Evolutionary conservation across 2,888 invertebrate genomes (phyloP).

Genomic region (Choreutis nemorana): DNA sequence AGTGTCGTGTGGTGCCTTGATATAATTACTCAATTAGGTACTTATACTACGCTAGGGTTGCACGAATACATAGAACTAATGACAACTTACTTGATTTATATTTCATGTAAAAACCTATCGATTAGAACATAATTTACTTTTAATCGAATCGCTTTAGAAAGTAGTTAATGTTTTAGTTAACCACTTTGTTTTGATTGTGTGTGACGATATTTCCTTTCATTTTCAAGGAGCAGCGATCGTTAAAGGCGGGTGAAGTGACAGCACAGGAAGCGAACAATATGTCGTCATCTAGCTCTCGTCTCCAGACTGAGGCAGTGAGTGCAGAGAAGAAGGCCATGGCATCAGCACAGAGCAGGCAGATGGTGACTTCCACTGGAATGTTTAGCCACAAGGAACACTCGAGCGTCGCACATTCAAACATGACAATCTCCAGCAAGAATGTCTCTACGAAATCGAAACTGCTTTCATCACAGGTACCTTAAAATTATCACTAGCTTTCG

Average conservation of each 20-base stretch:
- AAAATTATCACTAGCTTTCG: no score
- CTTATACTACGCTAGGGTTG: no score
- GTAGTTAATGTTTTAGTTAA: no score
- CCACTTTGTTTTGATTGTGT: no score
- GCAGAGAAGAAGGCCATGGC: conserved; percentile 81
- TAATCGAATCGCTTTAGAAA: no score
- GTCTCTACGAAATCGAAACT: conserved; percentile 71
- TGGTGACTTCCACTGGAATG: conserved; percentile 80
- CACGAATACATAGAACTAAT: no score
- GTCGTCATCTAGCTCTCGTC: conserved; percentile 82
- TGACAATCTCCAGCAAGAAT: conserved; percentile 79
- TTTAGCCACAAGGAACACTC: conserved; percentile 75
- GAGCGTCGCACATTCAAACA: conserved; percentile 82
- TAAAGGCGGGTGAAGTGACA: conserved; percentile 84
- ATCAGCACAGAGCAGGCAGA: conserved; percentile 80
- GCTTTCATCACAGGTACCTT: conserved; percentile 60
- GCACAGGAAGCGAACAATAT: conserved; percentile 88
- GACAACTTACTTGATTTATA: no score
- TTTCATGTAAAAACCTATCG: no score
- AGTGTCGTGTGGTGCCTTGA: no score
- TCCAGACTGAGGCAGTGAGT: conserved; percentile 86
- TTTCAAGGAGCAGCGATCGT: conserved; percentile 81
- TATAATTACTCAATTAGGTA: no score
- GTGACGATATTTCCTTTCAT: no score
- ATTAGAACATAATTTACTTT: no score